phyloP scores from a whole-genome alignment of 2,113 vertebrate species.

The Tachycineta bicolor region DNA sequence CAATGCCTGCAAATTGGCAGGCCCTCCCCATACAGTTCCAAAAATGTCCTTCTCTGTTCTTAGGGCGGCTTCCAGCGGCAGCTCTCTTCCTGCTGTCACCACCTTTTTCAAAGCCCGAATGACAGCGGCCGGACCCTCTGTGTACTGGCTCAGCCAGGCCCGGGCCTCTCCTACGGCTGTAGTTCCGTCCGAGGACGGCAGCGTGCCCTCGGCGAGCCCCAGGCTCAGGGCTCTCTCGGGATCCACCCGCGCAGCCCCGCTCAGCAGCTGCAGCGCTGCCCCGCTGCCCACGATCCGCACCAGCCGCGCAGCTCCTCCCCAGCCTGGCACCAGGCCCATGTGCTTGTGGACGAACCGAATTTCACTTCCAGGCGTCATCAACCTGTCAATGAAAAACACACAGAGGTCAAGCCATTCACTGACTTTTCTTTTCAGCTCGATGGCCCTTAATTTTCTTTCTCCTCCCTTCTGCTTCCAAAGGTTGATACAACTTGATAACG shows the following conservation, averaged over 20 bases:
- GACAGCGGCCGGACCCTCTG: conserved; percentile 79
- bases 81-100: conserved; percentile 83
- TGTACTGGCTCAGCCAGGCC: conserved; percentile 82
- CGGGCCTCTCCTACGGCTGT: conserved; percentile 68
- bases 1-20: conserved; percentile 87
- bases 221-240: conserved; percentile 76
- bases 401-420: neutral
- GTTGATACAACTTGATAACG: neutral
- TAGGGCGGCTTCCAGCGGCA: conserved; percentile 84
- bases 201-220: conserved; percentile 79
- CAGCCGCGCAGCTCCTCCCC: conserved; percentile 88
- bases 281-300: conserved; percentile 80
- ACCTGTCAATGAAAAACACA: conserved; percentile 67
- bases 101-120: conserved; percentile 85
- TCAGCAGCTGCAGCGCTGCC: conserved; percentile 84
- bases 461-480: neutral
- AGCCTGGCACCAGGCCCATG: conserved; percentile 93
- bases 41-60: conserved; percentile 86
- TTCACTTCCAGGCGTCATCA: conserved; percentile 86
- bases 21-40: conserved; percentile 90
- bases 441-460: neutral
- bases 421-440: neutral
- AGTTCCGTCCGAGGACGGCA: conserved; percentile 51
- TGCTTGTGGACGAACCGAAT: conserved; percentile 95
- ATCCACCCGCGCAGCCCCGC: conserved; percentile 74